Evolutionary conservation across 2,888 invertebrate genomes (phyloP).

Genomic region (Mesorhabditis spiculigera): DNA sequence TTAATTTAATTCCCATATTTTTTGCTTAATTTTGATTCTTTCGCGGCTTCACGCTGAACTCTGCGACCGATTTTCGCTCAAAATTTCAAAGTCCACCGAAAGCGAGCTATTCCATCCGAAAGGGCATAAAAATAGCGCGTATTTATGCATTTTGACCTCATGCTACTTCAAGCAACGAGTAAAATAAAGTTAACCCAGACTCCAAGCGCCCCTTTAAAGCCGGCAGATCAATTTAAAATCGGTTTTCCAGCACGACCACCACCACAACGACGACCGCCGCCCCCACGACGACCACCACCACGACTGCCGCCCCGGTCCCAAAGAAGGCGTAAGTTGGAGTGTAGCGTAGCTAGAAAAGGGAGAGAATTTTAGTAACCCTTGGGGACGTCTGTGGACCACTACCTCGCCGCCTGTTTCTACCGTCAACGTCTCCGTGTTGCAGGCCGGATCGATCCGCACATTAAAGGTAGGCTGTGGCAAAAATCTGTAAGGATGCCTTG

Average conservation of each 20-base stretch:
- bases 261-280: constrained; percentile 20
- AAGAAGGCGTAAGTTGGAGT: constrained; percentile 11
- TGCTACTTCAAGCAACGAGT: too few species aligned
- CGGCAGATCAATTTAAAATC: neutral
- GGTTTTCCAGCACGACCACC: constrained; percentile 13
- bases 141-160: too few species aligned
- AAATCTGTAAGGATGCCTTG: neutral
- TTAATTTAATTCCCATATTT: too few species aligned
- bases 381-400: constrained; percentile 51
- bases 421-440: constrained; percentile 52
- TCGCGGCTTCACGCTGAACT: too few species aligned
- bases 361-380: constrained; percentile 24
- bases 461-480: constrained; percentile 31
- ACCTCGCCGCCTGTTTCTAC: constrained; percentile 35
- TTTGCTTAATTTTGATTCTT: too few species aligned
- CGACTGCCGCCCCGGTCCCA: constrained; percentile 19
- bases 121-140: too few species aligned
- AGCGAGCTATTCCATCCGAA: too few species aligned
- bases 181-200: too few species aligned
- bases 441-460: constrained; percentile 45
- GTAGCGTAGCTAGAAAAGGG: constrained; percentile 1
- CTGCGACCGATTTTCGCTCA: too few species aligned
- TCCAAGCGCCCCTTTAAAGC: too few species aligned
- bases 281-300: constrained; percentile 15
- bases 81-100: too few species aligned